Conservation (phyloP, 2,113 vertebrate genomes). For the Neolamprologus ventralis region DNA sequence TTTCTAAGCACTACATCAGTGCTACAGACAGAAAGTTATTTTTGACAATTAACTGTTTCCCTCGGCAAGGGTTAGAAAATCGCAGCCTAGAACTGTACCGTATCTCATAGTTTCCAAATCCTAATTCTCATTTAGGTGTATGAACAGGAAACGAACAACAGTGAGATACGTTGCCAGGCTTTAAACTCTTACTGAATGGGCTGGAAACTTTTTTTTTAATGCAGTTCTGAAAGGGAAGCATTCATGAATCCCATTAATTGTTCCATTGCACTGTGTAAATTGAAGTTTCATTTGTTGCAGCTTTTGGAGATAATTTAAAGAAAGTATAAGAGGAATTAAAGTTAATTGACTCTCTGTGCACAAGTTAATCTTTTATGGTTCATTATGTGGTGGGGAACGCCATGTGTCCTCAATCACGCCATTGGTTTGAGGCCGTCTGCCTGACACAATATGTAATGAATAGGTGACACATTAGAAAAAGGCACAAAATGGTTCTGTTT, state of each 20-base stretch:
- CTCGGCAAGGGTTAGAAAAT: neutral
- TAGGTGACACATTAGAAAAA: neutral
- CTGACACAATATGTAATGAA: neutral
- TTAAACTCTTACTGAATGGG: neutral
- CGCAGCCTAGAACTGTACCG: neutral
- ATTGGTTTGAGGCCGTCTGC: neutral
- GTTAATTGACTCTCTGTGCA: conserved; percentile 50
- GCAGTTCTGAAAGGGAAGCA: conserved; percentile 2
- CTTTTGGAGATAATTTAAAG: conserved; percentile 58
- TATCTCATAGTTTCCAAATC: neutral
- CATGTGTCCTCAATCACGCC: neutral
- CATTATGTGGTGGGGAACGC: conserved; percentile 7
- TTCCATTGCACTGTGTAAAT: conserved; percentile 23
- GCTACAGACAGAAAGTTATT: neutral
- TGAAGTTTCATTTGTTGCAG: conserved; percentile 43
- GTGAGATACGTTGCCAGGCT: neutral
- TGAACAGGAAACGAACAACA: neutral
- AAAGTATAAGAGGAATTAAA: conserved; percentile 50
- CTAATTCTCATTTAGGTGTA: neutral
- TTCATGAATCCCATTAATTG: conserved; percentile 40
- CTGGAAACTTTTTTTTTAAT: neutral
- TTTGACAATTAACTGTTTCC: neutral
- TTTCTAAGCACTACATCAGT: neutral
- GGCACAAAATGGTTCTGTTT: neutral
- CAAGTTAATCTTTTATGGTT: conserved; percentile 52